Evolutionary conservation across 1,140 invertebrate genomes (phyloP).

Genomic region (Forficula auricularia): DNA sequence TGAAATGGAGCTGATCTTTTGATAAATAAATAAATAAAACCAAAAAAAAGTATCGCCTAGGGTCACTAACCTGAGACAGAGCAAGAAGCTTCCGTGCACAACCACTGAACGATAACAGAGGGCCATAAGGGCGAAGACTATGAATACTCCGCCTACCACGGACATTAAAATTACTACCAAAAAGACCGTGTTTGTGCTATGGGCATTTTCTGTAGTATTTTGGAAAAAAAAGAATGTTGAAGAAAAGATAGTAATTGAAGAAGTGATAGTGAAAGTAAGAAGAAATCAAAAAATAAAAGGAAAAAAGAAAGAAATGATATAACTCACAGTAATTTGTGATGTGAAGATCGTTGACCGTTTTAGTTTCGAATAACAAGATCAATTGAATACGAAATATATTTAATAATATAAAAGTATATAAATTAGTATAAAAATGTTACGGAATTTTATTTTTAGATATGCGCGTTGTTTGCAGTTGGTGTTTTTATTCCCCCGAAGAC

Average conservation of each 20-base stretch:
- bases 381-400: slow-evolving; percentile 4
- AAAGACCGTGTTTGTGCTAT: slow-evolving; percentile 87
- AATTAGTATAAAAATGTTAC: slow-evolving; percentile 2
- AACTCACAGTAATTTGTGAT: slow-evolving; percentile 13
- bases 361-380: slow-evolving; percentile 14
- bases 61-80: slow-evolving; percentile 90
- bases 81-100: slow-evolving; percentile 93
- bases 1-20: too few species aligned
- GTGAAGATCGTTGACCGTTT: slow-evolving; percentile 21
- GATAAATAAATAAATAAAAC: too few species aligned
- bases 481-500: not conserved
- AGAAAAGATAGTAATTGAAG: slow-evolving; percentile 4
- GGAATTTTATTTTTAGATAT: slow-evolving; percentile 15
- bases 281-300: slow-evolving; percentile 1
- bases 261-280: slow-evolving; percentile 2
- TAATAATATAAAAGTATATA: slow-evolving; percentile 2
- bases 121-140: slow-evolving; percentile 93
- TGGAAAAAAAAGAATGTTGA: slow-evolving; percentile 7
- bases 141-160: slow-evolving; percentile 94
- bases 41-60: too few species aligned
- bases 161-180: slow-evolving; percentile 94
- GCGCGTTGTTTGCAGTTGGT: slow-evolving; percentile 14
- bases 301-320: not conserved
- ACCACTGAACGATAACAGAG: slow-evolving; percentile 98
- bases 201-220: slow-evolving; percentile 60